A percentile compares a stretch with the other conserved stretches of the same genome.
phyloP scores from a whole-genome alignment of 2,113 vertebrate species.

The Leptobrachium leishanense region DNA sequence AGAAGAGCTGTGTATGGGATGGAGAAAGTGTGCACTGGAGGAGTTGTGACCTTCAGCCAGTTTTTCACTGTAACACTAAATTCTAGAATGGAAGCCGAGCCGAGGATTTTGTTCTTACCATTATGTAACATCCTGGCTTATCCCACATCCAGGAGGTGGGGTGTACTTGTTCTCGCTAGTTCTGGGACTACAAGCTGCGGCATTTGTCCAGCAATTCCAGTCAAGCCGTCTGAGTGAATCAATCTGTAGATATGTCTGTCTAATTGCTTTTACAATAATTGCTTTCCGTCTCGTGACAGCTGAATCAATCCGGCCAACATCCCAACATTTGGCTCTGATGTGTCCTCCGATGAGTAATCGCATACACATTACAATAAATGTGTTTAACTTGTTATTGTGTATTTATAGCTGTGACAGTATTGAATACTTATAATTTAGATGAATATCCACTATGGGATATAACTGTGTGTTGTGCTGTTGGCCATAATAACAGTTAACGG shows the following conservation, averaged over 20 bases:
- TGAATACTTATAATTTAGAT: too few relatives aligned
- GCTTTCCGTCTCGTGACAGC: constrained; percentile 7
- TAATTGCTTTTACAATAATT: constrained; percentile 35
- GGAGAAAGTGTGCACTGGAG: too few relatives aligned
- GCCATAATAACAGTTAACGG: too few relatives aligned
- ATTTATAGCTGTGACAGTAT: too few relatives aligned
- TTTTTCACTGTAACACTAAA: too few relatives aligned
- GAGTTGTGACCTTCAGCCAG: too few relatives aligned
- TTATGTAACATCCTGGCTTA: not conserved
- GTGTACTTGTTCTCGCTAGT: not conserved
- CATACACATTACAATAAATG: not conserved
- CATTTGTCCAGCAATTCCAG: constrained; percentile 11
- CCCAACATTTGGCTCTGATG: not conserved
- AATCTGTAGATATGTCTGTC: constrained; percentile 17
- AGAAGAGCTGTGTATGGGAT: too few relatives aligned
- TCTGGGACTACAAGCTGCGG: not conserved
- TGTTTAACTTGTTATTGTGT: too few relatives aligned
- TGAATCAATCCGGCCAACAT: not conserved
- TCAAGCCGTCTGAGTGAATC: constrained; percentile 23
- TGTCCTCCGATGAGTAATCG: not conserved
- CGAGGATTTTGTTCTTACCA: too few relatives aligned
- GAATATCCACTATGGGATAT: too few relatives aligned
- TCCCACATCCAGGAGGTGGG: not conserved
- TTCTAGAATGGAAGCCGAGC: too few relatives aligned
- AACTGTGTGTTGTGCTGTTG: too few relatives aligned